These are phyloP conservation scores for Mesitornis unicolor DNA, from an alignment of 2,113 vertebrate genomes.

Conservation along the genomic window DNA sequence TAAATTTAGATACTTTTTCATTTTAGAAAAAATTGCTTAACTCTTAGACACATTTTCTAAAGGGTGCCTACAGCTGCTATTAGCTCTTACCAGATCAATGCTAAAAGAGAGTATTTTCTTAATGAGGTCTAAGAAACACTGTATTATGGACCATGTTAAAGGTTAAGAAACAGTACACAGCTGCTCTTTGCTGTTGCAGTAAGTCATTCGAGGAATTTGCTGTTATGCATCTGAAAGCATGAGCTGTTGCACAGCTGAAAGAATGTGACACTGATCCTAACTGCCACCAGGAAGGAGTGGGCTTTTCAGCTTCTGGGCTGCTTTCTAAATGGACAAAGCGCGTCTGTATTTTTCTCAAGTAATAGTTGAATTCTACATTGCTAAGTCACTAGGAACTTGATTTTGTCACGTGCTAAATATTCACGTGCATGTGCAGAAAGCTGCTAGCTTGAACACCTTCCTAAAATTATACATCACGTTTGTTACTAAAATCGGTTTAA, in stretches of 20 bases:
- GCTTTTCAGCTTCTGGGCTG: neutral
- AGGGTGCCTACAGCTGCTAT: neutral
- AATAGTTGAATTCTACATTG: neutral
- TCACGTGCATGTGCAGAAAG: neutral
- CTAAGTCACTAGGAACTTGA: neutral
- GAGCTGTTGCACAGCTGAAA: neutral
- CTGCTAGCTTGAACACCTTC: neutral
- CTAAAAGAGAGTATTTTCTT: neutral
- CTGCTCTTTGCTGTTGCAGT: neutral
- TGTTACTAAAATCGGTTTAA: neutral
- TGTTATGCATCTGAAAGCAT: neutral
- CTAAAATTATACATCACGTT: neutral
- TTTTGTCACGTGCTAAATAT: neutral
- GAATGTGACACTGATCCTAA: neutral
- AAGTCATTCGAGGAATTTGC: constrained; percentile 18
- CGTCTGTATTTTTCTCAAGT: neutral
- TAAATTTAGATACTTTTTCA: neutral
- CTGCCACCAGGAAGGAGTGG: no score
- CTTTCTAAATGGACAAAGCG: neutral
- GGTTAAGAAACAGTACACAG: neutral
- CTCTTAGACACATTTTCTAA: neutral
- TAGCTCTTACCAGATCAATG: neutral
- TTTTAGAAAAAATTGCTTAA: neutral
- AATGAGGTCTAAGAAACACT: neutral
- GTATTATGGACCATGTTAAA: neutral